Conservation (phyloP, 2,888 invertebrate genomes). For the Nomada fucata region DNA sequence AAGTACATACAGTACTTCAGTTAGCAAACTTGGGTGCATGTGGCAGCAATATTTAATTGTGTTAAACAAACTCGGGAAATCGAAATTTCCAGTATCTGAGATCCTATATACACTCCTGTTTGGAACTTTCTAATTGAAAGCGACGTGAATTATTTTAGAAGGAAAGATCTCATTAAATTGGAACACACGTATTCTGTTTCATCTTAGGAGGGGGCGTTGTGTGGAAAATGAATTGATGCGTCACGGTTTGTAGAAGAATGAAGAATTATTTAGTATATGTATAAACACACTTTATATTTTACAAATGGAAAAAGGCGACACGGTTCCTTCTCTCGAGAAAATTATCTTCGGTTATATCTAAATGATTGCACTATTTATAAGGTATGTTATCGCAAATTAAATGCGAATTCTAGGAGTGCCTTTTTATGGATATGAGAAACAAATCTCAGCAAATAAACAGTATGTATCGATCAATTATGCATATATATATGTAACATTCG, state of each 20-base stretch:
- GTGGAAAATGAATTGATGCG: neutral
- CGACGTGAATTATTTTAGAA: neutral
- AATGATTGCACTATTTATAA: constrained; percentile 32
- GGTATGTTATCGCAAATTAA: constrained; percentile 40
- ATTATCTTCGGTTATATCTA: constrained; percentile 31
- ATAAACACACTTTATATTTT: constrained; percentile 7
- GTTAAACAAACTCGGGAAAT: neutral
- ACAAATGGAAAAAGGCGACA: neutral
- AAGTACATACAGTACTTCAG: constrained; percentile 13
- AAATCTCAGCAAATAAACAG: constrained; percentile 10
- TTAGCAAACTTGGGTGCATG: neutral
- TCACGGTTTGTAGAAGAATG: constrained; percentile 7
- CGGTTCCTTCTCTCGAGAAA: constrained; percentile 41
- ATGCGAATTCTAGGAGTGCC: constrained; percentile 25
- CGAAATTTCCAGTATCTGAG: constrained; percentile 31
- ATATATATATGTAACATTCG: constrained; percentile 6
- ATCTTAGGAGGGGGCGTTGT: neutral
- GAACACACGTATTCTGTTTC: neutral
- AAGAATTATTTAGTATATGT: neutral
- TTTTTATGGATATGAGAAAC: constrained; percentile 7
- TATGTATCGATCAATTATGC: constrained; percentile 14
- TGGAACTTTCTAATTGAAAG: constrained; percentile 15
- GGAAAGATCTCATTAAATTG: constrained; percentile 29
- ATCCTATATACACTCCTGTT: constrained; percentile 13
- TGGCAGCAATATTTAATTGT: neutral